Evolutionary conservation across 2,888 invertebrate genomes (phyloP).

Genomic region (Trachelus tabidus): DNA sequence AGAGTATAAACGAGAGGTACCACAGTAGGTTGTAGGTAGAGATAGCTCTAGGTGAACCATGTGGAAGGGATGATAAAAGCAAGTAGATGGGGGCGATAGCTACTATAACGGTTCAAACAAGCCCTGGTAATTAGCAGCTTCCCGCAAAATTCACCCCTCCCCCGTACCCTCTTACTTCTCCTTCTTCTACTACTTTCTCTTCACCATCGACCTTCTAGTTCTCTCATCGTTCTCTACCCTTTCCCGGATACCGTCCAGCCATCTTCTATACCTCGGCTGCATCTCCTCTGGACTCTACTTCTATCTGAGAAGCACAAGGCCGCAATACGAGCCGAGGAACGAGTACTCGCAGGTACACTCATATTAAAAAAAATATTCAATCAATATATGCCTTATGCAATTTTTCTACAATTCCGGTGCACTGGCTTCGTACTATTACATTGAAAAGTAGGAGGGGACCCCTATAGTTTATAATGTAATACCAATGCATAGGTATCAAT

Average conservation of each 20-base stretch:
- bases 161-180: neutral
- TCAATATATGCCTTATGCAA: neutral
- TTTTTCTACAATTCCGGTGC: neutral
- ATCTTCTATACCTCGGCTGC: neutral
- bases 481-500: neutral
- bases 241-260: neutral
- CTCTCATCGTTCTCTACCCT: neutral
- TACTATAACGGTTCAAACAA: slow-evolving; percentile 47
- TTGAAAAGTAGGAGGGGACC: neutral
- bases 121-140: slow-evolving; percentile 52
- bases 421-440: neutral
- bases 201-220: neutral
- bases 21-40: slow-evolving; percentile 13
- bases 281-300: neutral
- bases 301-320: neutral
- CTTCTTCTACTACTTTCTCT: neutral
- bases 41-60: slow-evolving; percentile 22
- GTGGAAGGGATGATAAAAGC: slow-evolving; percentile 22
- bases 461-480: neutral
- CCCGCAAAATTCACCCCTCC: slow-evolving; percentile 27
- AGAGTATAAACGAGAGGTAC: slow-evolving; percentile 16
- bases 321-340: neutral
- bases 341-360: neutral
- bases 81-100: slow-evolving; percentile 33
- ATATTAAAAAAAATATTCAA: neutral